A percentile compares a stretch with the other conserved stretches of the same genome.
These are phyloP conservation scores for Barnardius zonarius DNA, from an alignment of 2,113 vertebrate species.

Conservation along the genomic window DNA sequence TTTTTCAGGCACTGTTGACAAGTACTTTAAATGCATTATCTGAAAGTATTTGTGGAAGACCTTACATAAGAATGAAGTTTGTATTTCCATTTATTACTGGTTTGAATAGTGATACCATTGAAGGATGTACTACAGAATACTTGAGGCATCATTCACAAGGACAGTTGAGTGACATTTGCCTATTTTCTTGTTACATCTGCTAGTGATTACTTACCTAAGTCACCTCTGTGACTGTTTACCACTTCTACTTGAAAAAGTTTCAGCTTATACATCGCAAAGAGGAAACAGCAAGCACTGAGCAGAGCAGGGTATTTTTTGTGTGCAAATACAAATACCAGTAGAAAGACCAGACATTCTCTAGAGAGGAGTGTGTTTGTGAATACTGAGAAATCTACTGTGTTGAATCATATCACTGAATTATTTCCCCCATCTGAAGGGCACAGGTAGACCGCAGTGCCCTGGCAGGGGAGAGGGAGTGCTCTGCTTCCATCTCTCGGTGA, in stretches of 20 bases:
- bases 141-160: not conserved
- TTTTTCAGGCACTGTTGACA: not conserved
- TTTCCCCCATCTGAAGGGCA: not conserved
- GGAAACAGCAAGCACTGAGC: not conserved
- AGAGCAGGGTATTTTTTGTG: accelerated
- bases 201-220: not conserved
- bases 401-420: not conserved
- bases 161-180: not conserved
- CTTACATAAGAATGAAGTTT: not conserved
- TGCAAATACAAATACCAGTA: not conserved
- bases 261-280: not conserved
- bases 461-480: not conserved
- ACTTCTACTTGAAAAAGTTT: not conserved
- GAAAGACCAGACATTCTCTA: not conserved
- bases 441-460: not conserved
- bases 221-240: not conserved
- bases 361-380: not conserved
- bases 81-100: not conserved
- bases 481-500: constrained; percentile 52
- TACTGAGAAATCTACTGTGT: not conserved
- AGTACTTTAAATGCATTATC: not conserved
- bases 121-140: not conserved
- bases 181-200: not conserved
- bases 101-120: not conserved
- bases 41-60: not conserved